Conservation (phyloP, 2,888 invertebrate genomes). For the Leuctra nigra region DNA sequence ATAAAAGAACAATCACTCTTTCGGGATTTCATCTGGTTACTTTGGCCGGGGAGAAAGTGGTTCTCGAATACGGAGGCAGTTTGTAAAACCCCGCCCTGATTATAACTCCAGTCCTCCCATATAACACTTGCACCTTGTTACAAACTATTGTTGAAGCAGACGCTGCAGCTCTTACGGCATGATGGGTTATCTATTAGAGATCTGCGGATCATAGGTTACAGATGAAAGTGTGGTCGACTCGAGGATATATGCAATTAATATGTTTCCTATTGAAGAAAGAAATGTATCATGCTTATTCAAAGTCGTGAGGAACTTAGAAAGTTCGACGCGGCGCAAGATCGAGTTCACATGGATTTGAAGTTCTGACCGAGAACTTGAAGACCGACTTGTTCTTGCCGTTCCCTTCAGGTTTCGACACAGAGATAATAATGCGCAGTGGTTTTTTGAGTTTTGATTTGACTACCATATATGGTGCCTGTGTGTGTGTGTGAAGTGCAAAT, state of each 20-base stretch:
- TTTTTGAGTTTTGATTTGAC: too few species aligned
- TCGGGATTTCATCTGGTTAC: neutral
- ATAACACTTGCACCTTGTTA: neutral
- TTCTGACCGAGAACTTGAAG: constrained; percentile 19
- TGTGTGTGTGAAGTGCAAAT: too few species aligned
- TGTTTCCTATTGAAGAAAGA: neutral
- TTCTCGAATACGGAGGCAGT: constrained; percentile 4
- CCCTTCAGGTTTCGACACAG: too few species aligned
- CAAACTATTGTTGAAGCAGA: too few species aligned
- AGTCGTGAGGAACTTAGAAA: too few species aligned
- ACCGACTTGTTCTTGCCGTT: neutral
- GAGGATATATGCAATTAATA: neutral
- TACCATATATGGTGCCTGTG: too few species aligned
- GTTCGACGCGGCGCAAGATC: too few species aligned
- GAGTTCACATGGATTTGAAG: constrained; percentile 4
- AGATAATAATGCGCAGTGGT: too few species aligned
- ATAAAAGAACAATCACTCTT: neutral
- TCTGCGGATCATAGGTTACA: neutral
- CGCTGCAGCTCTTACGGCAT: too few species aligned
- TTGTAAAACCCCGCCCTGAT: neutral
- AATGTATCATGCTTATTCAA: too few species aligned
- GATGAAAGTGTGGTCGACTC: neutral
- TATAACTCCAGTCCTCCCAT: too few species aligned
- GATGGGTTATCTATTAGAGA: neutral
- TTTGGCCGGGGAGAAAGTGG: neutral